phyloP scores from a whole-genome alignment of 2,113 vertebrate species.

The Oreotrochilus melanogaster region DNA sequence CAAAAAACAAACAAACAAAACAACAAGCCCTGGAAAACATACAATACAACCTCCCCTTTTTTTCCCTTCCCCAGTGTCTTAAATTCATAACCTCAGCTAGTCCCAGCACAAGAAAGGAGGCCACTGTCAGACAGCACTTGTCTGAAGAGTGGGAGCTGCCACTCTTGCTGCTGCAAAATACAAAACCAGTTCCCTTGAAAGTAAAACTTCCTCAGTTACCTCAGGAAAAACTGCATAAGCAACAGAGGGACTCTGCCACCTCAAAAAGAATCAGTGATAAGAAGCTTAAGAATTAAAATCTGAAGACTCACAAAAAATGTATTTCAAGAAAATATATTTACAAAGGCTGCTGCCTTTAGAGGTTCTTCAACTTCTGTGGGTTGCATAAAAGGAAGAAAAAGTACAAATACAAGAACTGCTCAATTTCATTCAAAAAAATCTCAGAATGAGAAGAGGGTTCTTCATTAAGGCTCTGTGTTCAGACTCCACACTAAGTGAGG shows the following conservation, averaged over 20 bases:
- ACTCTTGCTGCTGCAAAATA: neutral
- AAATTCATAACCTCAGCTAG: neutral
- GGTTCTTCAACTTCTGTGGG: neutral
- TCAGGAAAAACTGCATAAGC: neutral
- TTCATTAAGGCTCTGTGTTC: conserved; percentile 29
- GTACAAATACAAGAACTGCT: neutral
- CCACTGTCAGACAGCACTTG: neutral
- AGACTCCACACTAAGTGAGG: conserved; percentile 12
- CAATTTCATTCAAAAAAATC: conserved; percentile 1
- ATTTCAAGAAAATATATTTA: conserved; percentile 32
- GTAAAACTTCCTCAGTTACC: neutral
- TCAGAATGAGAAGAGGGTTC: neutral
- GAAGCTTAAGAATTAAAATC: conserved; percentile 31
- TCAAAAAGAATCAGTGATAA: conserved; percentile 47
- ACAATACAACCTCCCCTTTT: neutral
- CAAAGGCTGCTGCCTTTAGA: conserved; percentile 16
- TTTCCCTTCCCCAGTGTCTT: neutral
- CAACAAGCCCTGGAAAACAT: neutral
- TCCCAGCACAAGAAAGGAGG: neutral
- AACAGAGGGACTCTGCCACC: neutral
- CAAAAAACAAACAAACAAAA: no score
- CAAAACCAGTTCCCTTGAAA: neutral
- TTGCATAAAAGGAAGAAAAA: neutral
- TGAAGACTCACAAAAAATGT: neutral
- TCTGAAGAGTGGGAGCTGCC: neutral